Conservation (phyloP, 2,113 vertebrate genomes). For the Tamias sibiricus region DNA sequence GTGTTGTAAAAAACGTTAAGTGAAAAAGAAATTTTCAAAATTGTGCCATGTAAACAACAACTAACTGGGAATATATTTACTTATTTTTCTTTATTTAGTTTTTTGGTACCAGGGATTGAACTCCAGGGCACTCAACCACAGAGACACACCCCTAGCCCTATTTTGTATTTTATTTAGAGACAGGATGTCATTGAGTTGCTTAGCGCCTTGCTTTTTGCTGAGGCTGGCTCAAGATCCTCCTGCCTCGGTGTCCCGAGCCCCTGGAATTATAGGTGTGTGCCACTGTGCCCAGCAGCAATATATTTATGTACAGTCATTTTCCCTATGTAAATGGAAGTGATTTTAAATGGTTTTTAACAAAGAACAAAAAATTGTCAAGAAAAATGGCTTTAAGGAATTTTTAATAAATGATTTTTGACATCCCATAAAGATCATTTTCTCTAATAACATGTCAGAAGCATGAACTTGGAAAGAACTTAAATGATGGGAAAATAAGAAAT, state of each 20-base stretch:
- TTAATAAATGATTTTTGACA: not conserved
- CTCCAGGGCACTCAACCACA: too few relatives aligned
- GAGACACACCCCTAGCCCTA: too few relatives aligned
- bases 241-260: too few relatives aligned
- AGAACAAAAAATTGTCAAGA: conserved; percentile 34
- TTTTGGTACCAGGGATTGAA: too few relatives aligned
- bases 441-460: not conserved
- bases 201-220: too few relatives aligned
- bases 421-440: not conserved
- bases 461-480: conserved; percentile 29
- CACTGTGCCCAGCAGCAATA: not conserved
- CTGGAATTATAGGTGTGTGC: too few relatives aligned
- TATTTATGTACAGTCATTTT: not conserved
- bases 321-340: not conserved
- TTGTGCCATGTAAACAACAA: not conserved
- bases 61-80: not conserved
- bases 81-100: too few relatives aligned
- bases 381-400: conserved; percentile 28
- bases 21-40: conserved; percentile 24
- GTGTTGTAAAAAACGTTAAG: not conserved
- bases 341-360: conserved; percentile 6
- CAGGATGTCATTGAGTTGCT: too few relatives aligned
- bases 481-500: conserved; percentile 21
- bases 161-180: too few relatives aligned
- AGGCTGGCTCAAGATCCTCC: too few relatives aligned